Conservation (phyloP, 1,140 invertebrate genomes). For the Anoplophora glabripennis region DNA sequence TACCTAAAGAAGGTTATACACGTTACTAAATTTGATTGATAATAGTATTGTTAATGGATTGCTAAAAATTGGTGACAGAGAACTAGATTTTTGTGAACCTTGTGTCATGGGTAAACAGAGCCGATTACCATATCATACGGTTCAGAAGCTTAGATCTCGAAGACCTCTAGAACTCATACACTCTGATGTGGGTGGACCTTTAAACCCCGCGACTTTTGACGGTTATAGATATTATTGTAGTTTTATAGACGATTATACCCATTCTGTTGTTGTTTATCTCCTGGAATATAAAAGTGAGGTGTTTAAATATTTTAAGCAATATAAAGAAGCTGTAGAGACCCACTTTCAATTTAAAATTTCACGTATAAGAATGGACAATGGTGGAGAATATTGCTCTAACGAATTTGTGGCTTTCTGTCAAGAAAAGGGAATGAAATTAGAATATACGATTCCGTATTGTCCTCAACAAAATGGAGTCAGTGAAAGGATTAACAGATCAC, state of each 20-base stretch:
- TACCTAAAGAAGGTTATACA: too few relatives aligned
- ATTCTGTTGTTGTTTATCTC: conserved; percentile 16
- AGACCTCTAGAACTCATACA: background rate
- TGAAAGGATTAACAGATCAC: conserved; percentile 16
- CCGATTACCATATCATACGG: too few relatives aligned
- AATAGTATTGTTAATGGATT: too few relatives aligned
- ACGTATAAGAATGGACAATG: conserved; percentile 18
- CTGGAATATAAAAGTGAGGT: conserved; percentile 15
- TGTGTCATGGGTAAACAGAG: too few relatives aligned
- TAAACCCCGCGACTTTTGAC: background rate
- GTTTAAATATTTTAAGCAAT: conserved; percentile 8
- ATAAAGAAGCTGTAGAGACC: background rate
- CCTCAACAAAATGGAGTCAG: conserved; percentile 20
- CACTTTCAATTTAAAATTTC: conserved; percentile 5
- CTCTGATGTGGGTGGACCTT: background rate
- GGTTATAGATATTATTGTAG: background rate
- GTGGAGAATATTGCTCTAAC: conserved; percentile 31
- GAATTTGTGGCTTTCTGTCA: conserved; percentile 29
- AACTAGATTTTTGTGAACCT: too few relatives aligned
- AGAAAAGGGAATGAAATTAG: conserved; percentile 5
- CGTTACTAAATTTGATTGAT: too few relatives aligned
- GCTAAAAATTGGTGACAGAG: too few relatives aligned
- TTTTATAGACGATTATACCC: conserved; percentile 7
- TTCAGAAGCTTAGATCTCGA: too few relatives aligned
- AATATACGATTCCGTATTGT: conserved; percentile 1